These are phyloP conservation scores for Brachirus orientalis DNA, from an alignment of 2,113 vertebrate genomes.

Conservation along the genomic window DNA sequence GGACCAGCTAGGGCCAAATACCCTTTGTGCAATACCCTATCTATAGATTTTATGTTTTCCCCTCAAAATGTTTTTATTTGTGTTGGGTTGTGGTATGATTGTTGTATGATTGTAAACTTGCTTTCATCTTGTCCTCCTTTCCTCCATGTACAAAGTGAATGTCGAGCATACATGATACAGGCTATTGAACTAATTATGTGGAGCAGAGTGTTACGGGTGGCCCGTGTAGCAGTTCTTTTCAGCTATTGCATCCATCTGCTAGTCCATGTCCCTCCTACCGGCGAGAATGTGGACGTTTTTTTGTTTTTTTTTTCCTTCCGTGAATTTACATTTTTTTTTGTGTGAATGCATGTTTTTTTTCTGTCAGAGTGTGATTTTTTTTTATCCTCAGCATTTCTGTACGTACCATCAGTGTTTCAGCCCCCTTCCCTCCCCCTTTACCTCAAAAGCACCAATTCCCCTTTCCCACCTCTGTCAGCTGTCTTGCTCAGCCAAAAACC, in stretches of 20 bases:
- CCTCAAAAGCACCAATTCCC: constrained; percentile 53
- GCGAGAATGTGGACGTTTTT: constrained; percentile 37
- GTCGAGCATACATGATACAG: constrained; percentile 66
- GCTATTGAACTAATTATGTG: constrained; percentile 79
- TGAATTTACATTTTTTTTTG: constrained; percentile 73
- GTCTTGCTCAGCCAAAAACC: constrained; percentile 60
- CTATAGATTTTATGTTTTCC: constrained; percentile 64
- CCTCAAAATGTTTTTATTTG: constrained; percentile 40
- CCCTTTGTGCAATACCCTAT: constrained; percentile 79
- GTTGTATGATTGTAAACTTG: constrained; percentile 45
- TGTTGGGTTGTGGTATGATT: constrained; percentile 40
- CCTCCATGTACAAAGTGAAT: constrained; percentile 62
- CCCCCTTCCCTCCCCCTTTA: not conserved
- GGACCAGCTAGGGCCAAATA: constrained; percentile 74
- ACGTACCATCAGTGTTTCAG: constrained; percentile 69
- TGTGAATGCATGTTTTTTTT: constrained; percentile 74
- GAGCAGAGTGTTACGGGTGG: constrained; percentile 62
- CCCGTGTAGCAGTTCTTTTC: constrained; percentile 62
- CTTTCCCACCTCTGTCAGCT: constrained; percentile 43
- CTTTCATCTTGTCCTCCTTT: constrained; percentile 21
- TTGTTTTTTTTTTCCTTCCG: constrained; percentile 17
- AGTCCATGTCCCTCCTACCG: constrained; percentile 15
- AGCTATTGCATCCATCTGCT: constrained; percentile 52
- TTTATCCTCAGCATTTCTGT: constrained; percentile 66
- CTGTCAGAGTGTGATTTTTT: constrained; percentile 69